A percentile compares a stretch with the other conserved stretches of the same genome.
These are phyloP conservation scores for Python bivittatus DNA, from an alignment of 2,113 vertebrate genomes.

Conservation along the genomic window DNA sequence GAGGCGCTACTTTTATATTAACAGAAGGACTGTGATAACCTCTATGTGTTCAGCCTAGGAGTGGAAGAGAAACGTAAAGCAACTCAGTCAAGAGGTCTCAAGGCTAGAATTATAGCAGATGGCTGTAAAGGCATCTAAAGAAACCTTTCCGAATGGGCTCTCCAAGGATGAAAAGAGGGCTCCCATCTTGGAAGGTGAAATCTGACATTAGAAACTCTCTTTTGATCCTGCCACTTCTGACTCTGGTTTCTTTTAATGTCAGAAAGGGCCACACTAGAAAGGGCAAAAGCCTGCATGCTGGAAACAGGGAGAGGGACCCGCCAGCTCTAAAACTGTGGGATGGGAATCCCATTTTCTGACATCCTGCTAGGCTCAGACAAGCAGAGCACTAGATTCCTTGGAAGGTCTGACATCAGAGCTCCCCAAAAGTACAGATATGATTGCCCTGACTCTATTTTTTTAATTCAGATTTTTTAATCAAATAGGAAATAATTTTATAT, in stretches of 20 bases:
- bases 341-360: neutral
- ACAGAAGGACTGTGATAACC: neutral
- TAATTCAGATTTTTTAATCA: neutral
- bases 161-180: too few relatives aligned
- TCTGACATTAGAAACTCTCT: too few relatives aligned
- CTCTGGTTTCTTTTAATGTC: neutral
- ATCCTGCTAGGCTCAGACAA: neutral
- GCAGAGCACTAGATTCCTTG: neutral
- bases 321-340: neutral
- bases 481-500: neutral
- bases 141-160: too few relatives aligned
- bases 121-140: too few relatives aligned
- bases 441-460: slow-evolving; percentile 7
- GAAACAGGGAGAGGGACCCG: neutral
- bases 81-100: too few relatives aligned
- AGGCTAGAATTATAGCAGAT: too few relatives aligned
- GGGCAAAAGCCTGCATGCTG: neutral
- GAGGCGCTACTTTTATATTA: neutral
- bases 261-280: neutral
- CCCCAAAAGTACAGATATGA: neutral
- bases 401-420: neutral
- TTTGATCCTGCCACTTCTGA: too few relatives aligned
- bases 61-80: too few relatives aligned
- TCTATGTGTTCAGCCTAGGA: too few relatives aligned
- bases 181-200: too few relatives aligned